Percentiles rank a stretch among this genome's conserved stretches.
Evolutionary conservation across 2,888 invertebrate genomes (phyloP).

Genomic region (Alcis repandata): DNA sequence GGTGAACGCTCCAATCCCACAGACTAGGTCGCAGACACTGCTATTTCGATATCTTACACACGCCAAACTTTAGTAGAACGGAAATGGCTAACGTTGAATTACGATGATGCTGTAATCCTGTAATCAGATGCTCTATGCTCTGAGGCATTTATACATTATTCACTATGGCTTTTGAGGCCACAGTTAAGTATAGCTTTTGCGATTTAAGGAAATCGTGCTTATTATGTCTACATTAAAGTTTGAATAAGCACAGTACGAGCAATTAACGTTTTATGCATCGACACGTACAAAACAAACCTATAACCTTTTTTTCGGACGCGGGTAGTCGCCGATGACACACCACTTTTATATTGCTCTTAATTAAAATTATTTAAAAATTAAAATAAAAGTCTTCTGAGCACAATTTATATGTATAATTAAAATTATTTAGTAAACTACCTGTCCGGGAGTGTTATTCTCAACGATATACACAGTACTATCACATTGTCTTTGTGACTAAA

Average conservation of each 20-base stretch:
- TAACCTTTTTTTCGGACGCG: no score
- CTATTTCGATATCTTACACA: conserved; percentile 23
- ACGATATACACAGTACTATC: no score
- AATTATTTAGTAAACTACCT: no score
- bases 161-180: background rate
- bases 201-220: background rate
- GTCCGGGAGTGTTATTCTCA: no score
- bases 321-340: no score
- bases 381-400: no score
- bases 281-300: conserved; percentile 20
- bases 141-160: background rate
- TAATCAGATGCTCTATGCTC: conserved; percentile 3
- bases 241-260: background rate
- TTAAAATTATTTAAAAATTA: no score
- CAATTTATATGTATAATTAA: no score
- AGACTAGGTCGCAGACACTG: conserved; percentile 46
- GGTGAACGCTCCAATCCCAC: conserved; percentile 59
- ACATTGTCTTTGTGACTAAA: no score
- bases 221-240: background rate
- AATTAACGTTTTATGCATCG: background rate
- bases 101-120: conserved; percentile 13
- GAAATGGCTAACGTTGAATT: conserved; percentile 13
- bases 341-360: no score
- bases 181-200: background rate
- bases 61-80: conserved; percentile 16